Evolutionary conservation across 2,888 invertebrate species (phyloP), one percentile per base, ranked within the genome.

Genomic region (Argyra leucocephala): DNA sequence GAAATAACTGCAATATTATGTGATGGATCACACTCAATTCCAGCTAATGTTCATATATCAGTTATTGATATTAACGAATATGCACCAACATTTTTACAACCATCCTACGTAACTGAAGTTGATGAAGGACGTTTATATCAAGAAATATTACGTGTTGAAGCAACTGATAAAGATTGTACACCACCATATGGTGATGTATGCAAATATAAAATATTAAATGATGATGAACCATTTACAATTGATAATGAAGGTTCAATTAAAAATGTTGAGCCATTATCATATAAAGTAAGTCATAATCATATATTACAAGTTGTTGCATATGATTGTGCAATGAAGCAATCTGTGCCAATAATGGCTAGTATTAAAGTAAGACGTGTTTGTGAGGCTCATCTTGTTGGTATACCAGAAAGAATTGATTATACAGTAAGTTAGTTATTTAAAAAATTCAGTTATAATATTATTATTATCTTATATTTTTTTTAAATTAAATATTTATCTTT

Each of bases 21-120:
- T 80, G 89, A 90, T 75, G 93, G 91, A 67, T 88, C 88, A 69
- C 89, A 90, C 74, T 91, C 91, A 23, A 88, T 90, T 76, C 93
- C 94, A 74, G 94, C 93, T 3, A 92, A 93, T 57, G 93, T 96
- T 64, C 92, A 93, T 81, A 93, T 98, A 74, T 91, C 92, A 22
- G 96, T 98, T 68, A 89, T 92, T 66, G 97, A 97, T 81, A 94
- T 96, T 72, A 97, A 97, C 82, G 96, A 96, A 79, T 96, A 91
- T 81, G 89, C 93, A 26, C 97, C 97, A 2, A 89, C 89, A 68
- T 97, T 96, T 83, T 84, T 90, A 64, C 91, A 95, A 76, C 88
- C 93, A 57, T 90, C 93, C 63, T 97, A 96, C 82, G 91, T 93
- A 37, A 88, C 89, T 70, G 86, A 92, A 37, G 85, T 79, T 0